These are phyloP conservation scores for Lepidothrix coronata DNA, from an alignment of 2,113 vertebrate genomes.

Conservation along the genomic window DNA sequence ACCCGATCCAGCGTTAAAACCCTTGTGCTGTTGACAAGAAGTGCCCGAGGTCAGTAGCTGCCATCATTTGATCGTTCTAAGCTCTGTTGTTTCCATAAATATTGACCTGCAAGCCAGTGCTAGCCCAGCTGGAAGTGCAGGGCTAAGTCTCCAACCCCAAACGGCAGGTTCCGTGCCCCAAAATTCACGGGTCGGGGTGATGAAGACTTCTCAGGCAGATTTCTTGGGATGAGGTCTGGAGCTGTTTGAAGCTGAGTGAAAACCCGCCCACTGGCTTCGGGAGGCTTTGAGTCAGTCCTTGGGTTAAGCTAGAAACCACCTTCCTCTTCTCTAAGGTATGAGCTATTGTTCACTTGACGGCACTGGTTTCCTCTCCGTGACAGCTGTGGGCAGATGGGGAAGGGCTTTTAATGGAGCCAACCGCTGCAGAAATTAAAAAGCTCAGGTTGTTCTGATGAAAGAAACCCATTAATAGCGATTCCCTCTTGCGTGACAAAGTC, in stretches of 20 bases:
- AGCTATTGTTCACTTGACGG: constrained; percentile 30
- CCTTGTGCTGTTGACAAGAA: neutral
- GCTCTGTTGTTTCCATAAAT: neutral
- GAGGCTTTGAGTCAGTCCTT: constrained; percentile 30
- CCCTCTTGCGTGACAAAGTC: constrained; percentile 60
- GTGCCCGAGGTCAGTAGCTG: neutral
- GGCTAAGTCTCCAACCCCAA: neutral
- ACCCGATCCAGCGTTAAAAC: neutral
- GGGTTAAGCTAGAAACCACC: constrained; percentile 50
- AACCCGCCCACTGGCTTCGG: neutral
- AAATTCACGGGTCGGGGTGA: neutral
- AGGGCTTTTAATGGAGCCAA: constrained; percentile 61
- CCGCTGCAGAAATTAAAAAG: constrained; percentile 62
- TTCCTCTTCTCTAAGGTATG: constrained; percentile 35
- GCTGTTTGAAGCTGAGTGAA: constrained; percentile 10
- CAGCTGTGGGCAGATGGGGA: constrained; percentile 55
- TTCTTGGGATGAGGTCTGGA: neutral
- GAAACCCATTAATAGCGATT: constrained; percentile 54
- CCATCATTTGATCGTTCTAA: neutral
- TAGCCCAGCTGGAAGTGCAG: neutral
- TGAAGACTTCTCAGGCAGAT: neutral
- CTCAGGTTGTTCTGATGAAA: constrained; percentile 64
- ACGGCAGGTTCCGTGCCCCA: neutral
- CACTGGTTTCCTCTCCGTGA: constrained; percentile 51
- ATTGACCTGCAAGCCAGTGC: neutral